These are phyloP conservation scores for Cepaea nemoralis DNA, from an alignment of 1,140 invertebrate genomes.

Conservation along the genomic window DNA sequence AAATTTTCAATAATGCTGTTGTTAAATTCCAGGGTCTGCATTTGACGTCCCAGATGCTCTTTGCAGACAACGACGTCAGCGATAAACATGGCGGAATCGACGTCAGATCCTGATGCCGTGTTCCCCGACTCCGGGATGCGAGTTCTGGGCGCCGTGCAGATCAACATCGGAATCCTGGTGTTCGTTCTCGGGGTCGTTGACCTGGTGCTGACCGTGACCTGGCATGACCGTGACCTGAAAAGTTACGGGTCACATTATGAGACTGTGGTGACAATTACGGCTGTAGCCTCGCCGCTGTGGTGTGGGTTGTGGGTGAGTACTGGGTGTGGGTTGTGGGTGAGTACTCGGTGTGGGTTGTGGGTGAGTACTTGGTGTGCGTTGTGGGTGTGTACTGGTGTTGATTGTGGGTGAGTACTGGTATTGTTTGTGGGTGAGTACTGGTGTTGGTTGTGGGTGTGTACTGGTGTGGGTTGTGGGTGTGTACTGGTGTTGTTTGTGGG, in stretches of 20 bases:
- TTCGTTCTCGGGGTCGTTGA: slow-evolving; percentile 26
- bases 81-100: not conserved
- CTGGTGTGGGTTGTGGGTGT: too few species aligned
- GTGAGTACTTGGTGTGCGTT: not conserved
- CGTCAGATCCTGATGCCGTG: not conserved
- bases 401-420: too few species aligned
- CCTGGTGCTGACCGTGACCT: slow-evolving; percentile 16
- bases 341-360: not conserved
- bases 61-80: not conserved
- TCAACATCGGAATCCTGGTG: slow-evolving; percentile 10
- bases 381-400: not conserved
- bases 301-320: slow-evolving; percentile 38
- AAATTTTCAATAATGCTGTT: too few species aligned
- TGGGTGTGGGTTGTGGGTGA: not conserved
- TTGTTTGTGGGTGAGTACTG: too few species aligned
- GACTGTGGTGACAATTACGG: slow-evolving; percentile 5
- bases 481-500: too few species aligned
- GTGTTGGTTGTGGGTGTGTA: too few species aligned
- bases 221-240: slow-evolving; percentile 11
- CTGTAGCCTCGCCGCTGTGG: slow-evolving; percentile 24
- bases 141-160: slow-evolving; percentile 15
- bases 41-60: not conserved
- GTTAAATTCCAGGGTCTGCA: not conserved
- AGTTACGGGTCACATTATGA: slow-evolving; percentile 27
- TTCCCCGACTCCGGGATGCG: slow-evolving; percentile 31